phyloP scores from a whole-genome alignment of 2,888 invertebrate genomes.

The Drosophila maculinotata region DNA sequence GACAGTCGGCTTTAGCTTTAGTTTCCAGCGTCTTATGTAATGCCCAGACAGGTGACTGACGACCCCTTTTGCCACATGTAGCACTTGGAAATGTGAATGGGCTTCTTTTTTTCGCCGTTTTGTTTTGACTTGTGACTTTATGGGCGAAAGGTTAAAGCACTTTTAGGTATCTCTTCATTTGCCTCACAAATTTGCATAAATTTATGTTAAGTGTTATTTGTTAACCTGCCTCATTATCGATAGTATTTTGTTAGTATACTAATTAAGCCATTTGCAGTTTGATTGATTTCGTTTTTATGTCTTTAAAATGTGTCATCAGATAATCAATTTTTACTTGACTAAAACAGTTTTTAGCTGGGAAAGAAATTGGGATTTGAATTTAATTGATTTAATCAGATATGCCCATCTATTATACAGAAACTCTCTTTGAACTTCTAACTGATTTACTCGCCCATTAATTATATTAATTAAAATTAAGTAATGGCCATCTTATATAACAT shows the following conservation, averaged over 20 bases:
- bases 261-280: conserved; percentile 20
- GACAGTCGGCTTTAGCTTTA: conserved; percentile 6
- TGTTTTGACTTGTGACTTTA: conserved; percentile 32
- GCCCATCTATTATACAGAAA: too few species aligned
- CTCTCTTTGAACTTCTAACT: too few species aligned
- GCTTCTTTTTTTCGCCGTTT: conserved; percentile 6
- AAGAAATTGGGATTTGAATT: too few species aligned
- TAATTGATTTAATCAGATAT: too few species aligned
- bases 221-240: conserved; percentile 12
- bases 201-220: conserved; percentile 14
- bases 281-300: conserved; percentile 17
- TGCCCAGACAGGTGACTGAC: conserved; percentile 40
- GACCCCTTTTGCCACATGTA: conserved; percentile 22
- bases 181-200: conserved; percentile 43
- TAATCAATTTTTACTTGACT: too few species aligned
- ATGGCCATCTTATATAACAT: conserved; percentile 14
- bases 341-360: too few species aligned
- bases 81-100: conserved; percentile 38
- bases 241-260: conserved; percentile 19
- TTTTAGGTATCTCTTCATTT: conserved; percentile 30
- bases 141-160: conserved; percentile 47
- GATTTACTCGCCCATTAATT: conserved; percentile 18
- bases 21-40: conserved; percentile 47
- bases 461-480: conserved; percentile 23
- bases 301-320: not conserved